Evolutionary conservation across 2,113 vertebrate genomes (phyloP).

Genomic region (Chamaea fasciata): DNA sequence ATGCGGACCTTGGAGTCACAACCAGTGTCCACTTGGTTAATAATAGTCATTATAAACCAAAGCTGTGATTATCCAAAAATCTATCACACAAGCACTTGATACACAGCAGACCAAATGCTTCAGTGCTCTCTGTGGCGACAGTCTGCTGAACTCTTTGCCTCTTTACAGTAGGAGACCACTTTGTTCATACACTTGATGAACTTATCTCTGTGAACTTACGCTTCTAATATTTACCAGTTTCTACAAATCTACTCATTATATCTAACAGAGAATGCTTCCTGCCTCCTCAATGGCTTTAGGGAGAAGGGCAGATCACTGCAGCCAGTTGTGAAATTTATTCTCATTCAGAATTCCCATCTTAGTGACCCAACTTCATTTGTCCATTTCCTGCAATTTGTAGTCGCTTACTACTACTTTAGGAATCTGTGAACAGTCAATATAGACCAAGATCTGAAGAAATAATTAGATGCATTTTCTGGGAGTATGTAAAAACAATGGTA

Average conservation of each 20-base stretch:
- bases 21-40: neutral
- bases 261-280: neutral
- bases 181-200: neutral
- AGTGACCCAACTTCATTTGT: neutral
- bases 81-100: neutral
- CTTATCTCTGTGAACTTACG: neutral
- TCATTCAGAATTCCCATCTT: neutral
- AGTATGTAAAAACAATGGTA: neutral
- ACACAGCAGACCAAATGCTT: neutral
- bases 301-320: neutral
- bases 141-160: neutral
- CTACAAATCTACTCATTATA: neutral
- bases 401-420: neutral
- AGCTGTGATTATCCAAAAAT: neutral
- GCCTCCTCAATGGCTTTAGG: neutral
- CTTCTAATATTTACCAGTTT: neutral
- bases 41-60: neutral
- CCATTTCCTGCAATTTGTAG: neutral
- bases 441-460: neutral
- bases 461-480: neutral
- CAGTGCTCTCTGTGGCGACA: neutral
- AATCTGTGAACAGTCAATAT: neutral
- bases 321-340: neutral
- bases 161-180: neutral
- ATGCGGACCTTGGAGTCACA: neutral